Base-by-base conservation (phyloP, 53 echinoderm and acorn worm species). In the Holothuria scabra region DNA sequence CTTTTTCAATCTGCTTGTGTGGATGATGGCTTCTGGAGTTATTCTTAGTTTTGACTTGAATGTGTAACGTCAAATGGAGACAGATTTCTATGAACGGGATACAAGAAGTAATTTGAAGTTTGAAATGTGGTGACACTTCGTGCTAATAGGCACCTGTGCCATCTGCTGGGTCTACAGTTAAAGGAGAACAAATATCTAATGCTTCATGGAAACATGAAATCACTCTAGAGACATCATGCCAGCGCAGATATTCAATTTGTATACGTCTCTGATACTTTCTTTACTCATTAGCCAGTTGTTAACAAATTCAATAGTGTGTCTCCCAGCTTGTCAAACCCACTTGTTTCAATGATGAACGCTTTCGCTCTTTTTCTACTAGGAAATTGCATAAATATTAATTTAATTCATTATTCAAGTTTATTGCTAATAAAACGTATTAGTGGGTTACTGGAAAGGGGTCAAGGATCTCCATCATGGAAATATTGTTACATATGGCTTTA, bases 331-430 rank as follows among this genome's bases (percentile, higher is more conserved):
- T 44, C 72, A 72, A 44, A 48, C 48, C 48, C 48, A 22, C 46
- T 52, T 52, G 52, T 52, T 52, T 52, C 52, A 52, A 8, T 4
- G 1, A 52, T 48, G n/a, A 44, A 28, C 2, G 72, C 7, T 72
- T 72, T 46, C 31, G 14, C 16, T 26, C n/a, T 72, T 48, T 44
- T 13, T 24, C 24, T 46, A 25, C 20, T 48, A n/a, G 10, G n/a
- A 28, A 72, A 72, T 72, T 25, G 72, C 71, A 72, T 72, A 72
- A 72, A 72, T 16, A 72, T 48, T 46, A 72, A 72, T 72, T 72
- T 46, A 48, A 26, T 48, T 72, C 48, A 72, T 46, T 72, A 46
- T 21, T 28, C 23, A 26, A 24, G 48, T 72, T 72, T 46, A 12
- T 46, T 26, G 72, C n/a, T 48, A 72, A 72, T 72, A 24, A 72